Conservation (phyloP, 35 echinoderm and acorn worm species). For the Antedon bifida region DNA sequence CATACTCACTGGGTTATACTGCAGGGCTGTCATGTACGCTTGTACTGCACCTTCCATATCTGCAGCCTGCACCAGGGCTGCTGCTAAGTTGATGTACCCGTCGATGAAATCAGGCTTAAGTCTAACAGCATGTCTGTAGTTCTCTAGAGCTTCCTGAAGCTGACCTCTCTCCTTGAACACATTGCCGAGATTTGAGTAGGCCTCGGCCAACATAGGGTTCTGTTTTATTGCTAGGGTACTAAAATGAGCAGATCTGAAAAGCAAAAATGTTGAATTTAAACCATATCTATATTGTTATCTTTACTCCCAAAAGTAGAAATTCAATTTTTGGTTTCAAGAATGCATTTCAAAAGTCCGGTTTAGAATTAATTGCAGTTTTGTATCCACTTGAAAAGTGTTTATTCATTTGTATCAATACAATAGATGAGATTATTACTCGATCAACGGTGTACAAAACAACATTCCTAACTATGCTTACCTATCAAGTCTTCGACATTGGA, state of each 20-base stretch:
- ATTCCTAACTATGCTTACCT: too few relatives aligned
- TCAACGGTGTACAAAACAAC: too few relatives aligned
- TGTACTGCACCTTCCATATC: conserved; percentile 98
- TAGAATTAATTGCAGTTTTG: too few relatives aligned
- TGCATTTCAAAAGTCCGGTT: too few relatives aligned
- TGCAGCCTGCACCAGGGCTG: conserved; percentile 86
- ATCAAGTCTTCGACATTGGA: conserved; percentile 88
- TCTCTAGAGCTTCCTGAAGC: conserved; percentile 89
- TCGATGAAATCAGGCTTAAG: conserved; percentile 98
- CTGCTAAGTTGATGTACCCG: conserved; percentile 97
- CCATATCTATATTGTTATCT: background rate
- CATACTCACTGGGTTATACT: conserved; percentile 92
- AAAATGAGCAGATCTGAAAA: conserved; percentile 84
- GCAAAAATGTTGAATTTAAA: background rate
- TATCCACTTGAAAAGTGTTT: too few relatives aligned
- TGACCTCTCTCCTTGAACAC: conserved; percentile 96
- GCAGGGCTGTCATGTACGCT: conserved; percentile 78
- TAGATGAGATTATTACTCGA: too few relatives aligned
- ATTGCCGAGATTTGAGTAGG: conserved; percentile 93
- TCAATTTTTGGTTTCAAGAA: too few relatives aligned
- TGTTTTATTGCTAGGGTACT: conserved; percentile 97
- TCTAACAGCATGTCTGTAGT: conserved; percentile 91
- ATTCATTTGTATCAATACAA: too few relatives aligned
- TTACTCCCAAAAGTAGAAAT: too few relatives aligned
- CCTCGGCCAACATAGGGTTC: conserved; percentile 89